Conservation (phyloP, 2,113 vertebrate species). For the Pollachius pollachius region DNA sequence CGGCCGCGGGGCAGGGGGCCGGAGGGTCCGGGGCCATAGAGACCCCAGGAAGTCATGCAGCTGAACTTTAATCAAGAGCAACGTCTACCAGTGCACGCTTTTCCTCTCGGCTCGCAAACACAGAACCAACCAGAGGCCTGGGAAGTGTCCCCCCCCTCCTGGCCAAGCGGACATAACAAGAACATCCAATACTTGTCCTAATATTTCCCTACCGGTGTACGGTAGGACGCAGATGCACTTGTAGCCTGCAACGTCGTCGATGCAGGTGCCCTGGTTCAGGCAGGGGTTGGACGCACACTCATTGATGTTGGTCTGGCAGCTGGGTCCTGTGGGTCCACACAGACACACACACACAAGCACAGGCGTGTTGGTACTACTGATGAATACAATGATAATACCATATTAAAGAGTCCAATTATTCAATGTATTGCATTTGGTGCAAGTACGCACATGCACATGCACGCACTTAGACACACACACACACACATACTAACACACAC, state of each 20-base stretch:
- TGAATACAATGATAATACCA: too few relatives aligned
- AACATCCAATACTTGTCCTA: slow-evolving; percentile 17
- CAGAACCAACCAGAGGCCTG: slow-evolving; percentile 20
- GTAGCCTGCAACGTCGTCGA: slow-evolving; percentile 90
- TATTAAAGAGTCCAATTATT: too few relatives aligned
- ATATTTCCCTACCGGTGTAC: slow-evolving; percentile 84
- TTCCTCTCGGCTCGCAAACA: slow-evolving; percentile 29
- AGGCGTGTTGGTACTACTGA: too few relatives aligned
- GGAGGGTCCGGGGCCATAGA: slow-evolving; percentile 17
- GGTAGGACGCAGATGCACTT: slow-evolving; percentile 92
- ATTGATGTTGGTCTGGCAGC: slow-evolving; percentile 96
- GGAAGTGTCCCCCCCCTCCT: slow-evolving; percentile 17
- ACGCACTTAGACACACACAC: neutral
- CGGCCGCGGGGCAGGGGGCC: slow-evolving; percentile 25
- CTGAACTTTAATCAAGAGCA: slow-evolving; percentile 53
- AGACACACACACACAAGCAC: neutral
- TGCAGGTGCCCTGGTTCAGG: slow-evolving; percentile 93
- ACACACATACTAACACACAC: neutral
- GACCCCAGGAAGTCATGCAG: slow-evolving; percentile 57
- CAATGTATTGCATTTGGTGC: too few relatives aligned
- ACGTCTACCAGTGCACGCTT: slow-evolving; percentile 29
- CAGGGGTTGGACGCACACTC: slow-evolving; percentile 96
- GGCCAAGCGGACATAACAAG: slow-evolving; percentile 17
- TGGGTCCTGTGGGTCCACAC: slow-evolving; percentile 77
- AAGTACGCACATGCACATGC: neutral